Evolutionary conservation across 2,797 vertebrate genomes (phyloP), one percentile per base, ranked within the genome.

Genomic region (Thamnophis elegans): DNA sequence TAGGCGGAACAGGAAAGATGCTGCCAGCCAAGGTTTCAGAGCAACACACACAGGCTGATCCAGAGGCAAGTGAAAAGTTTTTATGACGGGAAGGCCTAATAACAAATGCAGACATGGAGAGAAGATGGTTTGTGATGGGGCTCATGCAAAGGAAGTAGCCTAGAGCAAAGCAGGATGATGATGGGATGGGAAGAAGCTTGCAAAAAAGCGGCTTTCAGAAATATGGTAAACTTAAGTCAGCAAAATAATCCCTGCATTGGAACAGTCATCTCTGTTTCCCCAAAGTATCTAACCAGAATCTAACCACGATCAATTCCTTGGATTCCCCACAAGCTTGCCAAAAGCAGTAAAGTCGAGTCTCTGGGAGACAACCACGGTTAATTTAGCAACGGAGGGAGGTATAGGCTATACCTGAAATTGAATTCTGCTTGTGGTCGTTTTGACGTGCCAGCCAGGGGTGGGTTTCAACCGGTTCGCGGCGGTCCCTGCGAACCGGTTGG

Each of bases 21-120:
- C 13, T 55, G 25, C 28, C 85, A 62, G 22, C 56, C 62, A 22
- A n/a, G 51, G 62, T 90, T 92, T 13, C 20, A 36, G 10, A 13
- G 32, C 47, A n/a, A n/a, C 88, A 54, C 47, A 92, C 36, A 42
- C 20, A 73, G n/a, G 0, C 12, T 53, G 65, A 85, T 68, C 87
- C 92, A 91, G 92, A 93, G 60, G 53, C 65, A 62, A 62, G 92
- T 1, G 16, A 91, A 78, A 91, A 82, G 89, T 53, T 56, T 42
- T 16, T 0, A n/a, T 5, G 87, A 85, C 13, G 28, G 32, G 28
- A 85, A 60, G 18, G 62, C 6, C 26, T 62, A 53, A 7, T 89
- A 91, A 88, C 26, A 85, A 91, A 89, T 88, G 89, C 0, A 5
- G 47, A 86, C 25, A 62, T 65, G 0, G 0, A 42, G 20, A 12